These are phyloP conservation scores for Liopterus haemorrhoidalis DNA, from an alignment of 2,888 invertebrate species.

Conservation along the genomic window DNA sequence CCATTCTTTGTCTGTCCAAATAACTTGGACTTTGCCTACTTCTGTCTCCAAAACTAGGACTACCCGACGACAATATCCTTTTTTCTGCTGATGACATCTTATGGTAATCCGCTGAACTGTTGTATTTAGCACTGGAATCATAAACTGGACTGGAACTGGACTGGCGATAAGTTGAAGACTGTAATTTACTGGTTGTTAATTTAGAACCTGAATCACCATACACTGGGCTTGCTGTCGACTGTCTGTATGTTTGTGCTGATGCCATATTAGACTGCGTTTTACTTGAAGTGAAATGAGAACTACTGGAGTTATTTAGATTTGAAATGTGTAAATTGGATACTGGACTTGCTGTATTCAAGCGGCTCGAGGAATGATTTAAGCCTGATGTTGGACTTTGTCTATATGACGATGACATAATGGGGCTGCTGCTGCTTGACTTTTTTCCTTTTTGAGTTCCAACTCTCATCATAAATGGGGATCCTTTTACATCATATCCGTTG, in stretches of 20 bases:
- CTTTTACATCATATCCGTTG: conserved; percentile 79
- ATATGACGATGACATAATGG: conserved; percentile 38
- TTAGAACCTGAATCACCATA: too few species aligned
- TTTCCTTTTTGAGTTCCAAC: conserved; percentile 68
- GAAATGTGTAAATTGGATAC: conserved; percentile 28
- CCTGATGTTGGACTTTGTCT: conserved; percentile 41
- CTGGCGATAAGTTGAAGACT: conserved; percentile 32
- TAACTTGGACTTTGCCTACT: conserved; percentile 15
- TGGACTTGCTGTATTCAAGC: conserved; percentile 40
- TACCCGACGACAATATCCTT: conserved; percentile 36
- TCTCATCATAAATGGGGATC: conserved; percentile 81
- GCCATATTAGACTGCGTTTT: too few species aligned
- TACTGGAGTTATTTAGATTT: conserved; percentile 29
- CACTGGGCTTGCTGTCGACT: too few species aligned
- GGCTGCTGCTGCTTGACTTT: conserved; percentile 50
- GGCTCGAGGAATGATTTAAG: conserved; percentile 28
- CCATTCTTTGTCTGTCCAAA: conserved; percentile 31
- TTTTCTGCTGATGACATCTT: conserved; percentile 38
- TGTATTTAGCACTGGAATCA: conserved; percentile 9
- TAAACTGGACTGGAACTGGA: conserved; percentile 37
- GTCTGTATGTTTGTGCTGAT: too few species aligned
- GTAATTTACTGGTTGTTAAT: neutral
- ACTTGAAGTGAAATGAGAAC: too few species aligned
- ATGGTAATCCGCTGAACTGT: conserved; percentile 37
- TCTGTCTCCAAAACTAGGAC: conserved; percentile 38